Evolutionary conservation across 2,888 invertebrate species (phyloP), one percentile per base, ranked within the genome.

Genomic region (Leptopilina drosophilae): DNA sequence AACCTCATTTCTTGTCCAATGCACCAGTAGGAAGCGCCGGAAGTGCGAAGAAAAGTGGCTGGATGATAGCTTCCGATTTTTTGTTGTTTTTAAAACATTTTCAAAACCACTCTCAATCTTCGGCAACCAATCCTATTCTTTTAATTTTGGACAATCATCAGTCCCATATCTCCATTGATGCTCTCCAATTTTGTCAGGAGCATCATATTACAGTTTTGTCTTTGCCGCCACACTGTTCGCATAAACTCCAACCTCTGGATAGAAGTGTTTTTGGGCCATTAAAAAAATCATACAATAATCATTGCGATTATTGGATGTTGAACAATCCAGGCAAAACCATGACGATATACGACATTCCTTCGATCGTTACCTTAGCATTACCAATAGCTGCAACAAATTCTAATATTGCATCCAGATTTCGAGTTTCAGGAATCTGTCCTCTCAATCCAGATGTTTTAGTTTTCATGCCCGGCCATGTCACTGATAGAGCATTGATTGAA

Each of bases 241-340:
- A 20, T 20, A 20, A 20, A 46, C 46, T 46, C 8, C 46, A 46
- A 46, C 46, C 59, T 15, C n/a, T 59, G n/a, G n/a, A 59, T 59
- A 59, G 59, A n/a, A 65, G 40, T 65, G 88, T 88, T 9, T 90
- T 83, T 82, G 87, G 87, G 6, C 87, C 89, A 53, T 85, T 90
- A 12, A 90, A 90, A 84, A 87, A 84, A 66, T 82, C 80, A 76
- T 79, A 87, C 69, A 89, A 89, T 67, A 78, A 81, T 46, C 83
- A 86, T n/a, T 83, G 81, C 64, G 87, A 88, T 78, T 79, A 84
- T 40, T 91, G 88, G 89, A 85, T 90, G 81, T 20, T 77, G 69
- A 81, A 75, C 46, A 78, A 86, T 80, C 82, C 82, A 9, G 86
- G 83, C 8, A 80, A 78, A 80, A 85, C 88, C 1, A 89, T 90